Evolutionary conservation across 2,888 invertebrate genomes (phyloP).

Genomic region (Nemurella pictetii): DNA sequence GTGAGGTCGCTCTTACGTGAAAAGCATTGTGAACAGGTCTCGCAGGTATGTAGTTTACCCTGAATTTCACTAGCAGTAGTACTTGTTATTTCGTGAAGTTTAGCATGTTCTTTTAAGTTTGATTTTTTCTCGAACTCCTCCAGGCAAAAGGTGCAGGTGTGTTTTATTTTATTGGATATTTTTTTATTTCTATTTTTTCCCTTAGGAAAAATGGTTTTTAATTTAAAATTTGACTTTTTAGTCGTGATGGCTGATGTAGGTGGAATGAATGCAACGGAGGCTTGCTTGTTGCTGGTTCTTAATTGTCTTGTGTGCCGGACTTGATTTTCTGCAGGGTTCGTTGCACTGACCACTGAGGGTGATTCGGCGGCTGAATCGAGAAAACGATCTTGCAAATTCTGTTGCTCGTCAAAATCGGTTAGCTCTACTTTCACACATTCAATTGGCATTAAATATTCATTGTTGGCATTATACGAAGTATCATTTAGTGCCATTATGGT

Average conservation of each 20-base stretch:
- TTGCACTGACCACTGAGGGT: too few species aligned
- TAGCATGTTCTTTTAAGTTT: conserved; percentile 48
- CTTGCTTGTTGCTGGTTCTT: too few species aligned
- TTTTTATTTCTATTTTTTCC: not conserved
- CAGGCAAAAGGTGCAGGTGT: conserved; percentile 26
- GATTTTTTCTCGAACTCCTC: conserved; percentile 32
- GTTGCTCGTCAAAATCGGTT: not conserved
- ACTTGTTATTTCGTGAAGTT: conserved; percentile 46
- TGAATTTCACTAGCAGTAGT: too few species aligned
- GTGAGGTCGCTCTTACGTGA: conserved; percentile 32
- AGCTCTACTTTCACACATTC: conserved; percentile 33
- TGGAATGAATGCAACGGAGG: too few species aligned
- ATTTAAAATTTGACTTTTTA: not conserved
- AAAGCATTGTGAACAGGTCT: conserved; percentile 45
- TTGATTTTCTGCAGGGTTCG: too few species aligned
- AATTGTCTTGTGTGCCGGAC: too few species aligned
- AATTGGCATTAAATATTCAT: conserved; percentile 23
- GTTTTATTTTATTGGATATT: not conserved
- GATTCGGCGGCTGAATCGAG: conserved; percentile 8
- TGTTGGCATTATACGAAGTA: not conserved
- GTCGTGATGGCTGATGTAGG: not conserved
- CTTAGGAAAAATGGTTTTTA: conserved; percentile 1
- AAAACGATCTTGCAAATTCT: too few species aligned
- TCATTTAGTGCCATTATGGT: not conserved
- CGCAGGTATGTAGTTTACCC: conserved; percentile 50